phyloP scores from a whole-genome alignment of 2,113 vertebrate species.

The Cyprinus carpio region DNA sequence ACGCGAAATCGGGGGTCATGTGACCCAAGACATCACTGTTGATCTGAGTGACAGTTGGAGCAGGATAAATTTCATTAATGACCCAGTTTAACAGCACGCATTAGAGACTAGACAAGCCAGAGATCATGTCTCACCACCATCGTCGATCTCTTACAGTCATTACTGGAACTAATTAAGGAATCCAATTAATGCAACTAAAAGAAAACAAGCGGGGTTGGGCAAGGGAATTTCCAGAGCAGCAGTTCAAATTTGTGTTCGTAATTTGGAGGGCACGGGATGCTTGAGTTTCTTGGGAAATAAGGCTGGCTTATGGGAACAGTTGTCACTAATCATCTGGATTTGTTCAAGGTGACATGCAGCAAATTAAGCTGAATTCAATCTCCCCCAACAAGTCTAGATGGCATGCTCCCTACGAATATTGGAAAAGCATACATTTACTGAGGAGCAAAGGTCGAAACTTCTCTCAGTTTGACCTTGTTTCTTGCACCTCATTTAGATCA shows the following conservation, averaged over 20 bases:
- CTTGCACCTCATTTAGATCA: conserved; percentile 1
- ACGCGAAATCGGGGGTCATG: neutral
- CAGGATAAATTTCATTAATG: conserved; percentile 62
- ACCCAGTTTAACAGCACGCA: conserved; percentile 71
- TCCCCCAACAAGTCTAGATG: conserved; percentile 16
- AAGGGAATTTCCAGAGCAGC: conserved; percentile 50
- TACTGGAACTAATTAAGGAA: conserved; percentile 79
- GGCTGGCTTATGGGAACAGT: conserved; percentile 66
- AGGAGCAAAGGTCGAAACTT: neutral
- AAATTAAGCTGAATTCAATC: conserved; percentile 51
- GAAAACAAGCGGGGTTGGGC: conserved; percentile 40
- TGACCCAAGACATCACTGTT: conserved; percentile 38
- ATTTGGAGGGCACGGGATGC: conserved; percentile 64
- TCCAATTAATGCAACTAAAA: conserved; percentile 76
- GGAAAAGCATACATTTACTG: conserved; percentile 40
- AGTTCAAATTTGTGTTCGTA: conserved; percentile 67
- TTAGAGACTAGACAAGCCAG: conserved; percentile 54
- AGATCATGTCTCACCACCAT: conserved; percentile 54
- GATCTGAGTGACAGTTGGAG: conserved; percentile 63
- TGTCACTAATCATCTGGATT: conserved; percentile 73
- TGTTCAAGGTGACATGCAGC: conserved; percentile 77
- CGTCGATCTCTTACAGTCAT: conserved; percentile 73
- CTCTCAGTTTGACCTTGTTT: conserved; percentile 35
- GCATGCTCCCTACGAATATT: conserved; percentile 2
- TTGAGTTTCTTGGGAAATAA: conserved; percentile 75